Evolutionary conservation across 92 coral and sea anemone species (phyloP), one percentile per base, ranked within the genome.

Genomic region (Epizoanthus rinbou): DNA sequence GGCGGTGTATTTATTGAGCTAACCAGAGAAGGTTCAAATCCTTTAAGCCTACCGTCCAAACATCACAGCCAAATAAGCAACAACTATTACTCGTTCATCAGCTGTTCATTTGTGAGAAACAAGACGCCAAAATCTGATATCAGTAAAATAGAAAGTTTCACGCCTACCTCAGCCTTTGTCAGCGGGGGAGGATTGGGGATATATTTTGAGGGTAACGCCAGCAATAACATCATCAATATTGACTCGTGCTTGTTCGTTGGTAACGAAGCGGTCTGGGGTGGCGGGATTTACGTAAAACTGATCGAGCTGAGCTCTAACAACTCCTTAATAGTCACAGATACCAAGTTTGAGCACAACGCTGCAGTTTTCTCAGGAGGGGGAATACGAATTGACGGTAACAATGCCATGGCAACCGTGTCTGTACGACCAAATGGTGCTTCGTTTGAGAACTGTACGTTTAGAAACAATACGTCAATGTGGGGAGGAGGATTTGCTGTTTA

Each of bases 241-340:
- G 68, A 81, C 9, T 70, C 87, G 9, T 73, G 79, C 79, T 17
- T 21, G 24, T 95, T 95, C 75, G 57, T 21, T 14, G 83, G 82
- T 57, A 95, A 95, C 70, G 50, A 31, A 6, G 98, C 98, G 6
- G 85, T 80, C 11, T 92, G 97, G 94, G 98, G 98, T 45, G 98
- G 97, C 39, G 98, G 92, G 3, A 60, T 92, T 64, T 91, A 89
- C 31, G 82, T 82, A 15, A 82, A 81, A n/a, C 71, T 87, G 57
- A 56, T 58, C 31, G 80, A 83, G 73, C 45, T 35, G 10, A 84
- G 89, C 19, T 76, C 79, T 58, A 41, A 69, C 19, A 92, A 92
- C 71, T 16, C 6, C 1, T 9, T 92, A 9, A 33, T 15, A 33
- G 80, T 92, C 24, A 9, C 7, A 39, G 83, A 54, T 23, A 83